phyloP scores from a whole-genome alignment of 2,797 vertebrate species.

The Sebastes diploproa region DNA sequence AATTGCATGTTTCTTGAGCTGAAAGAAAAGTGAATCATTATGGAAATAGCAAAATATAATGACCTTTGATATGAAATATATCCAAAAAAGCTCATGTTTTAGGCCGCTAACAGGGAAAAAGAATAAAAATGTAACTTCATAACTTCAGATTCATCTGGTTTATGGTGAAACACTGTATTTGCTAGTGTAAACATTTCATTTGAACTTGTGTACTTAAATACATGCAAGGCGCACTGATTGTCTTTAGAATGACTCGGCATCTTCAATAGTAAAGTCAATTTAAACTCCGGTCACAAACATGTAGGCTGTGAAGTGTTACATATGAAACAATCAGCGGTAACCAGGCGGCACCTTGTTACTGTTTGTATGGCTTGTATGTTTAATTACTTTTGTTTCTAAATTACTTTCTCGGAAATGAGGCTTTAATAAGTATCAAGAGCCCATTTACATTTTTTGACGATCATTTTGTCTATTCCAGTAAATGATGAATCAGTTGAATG shows the following conservation, averaged over 20 bases:
- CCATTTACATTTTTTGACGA: background rate
- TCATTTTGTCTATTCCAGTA: background rate
- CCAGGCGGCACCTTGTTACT: background rate
- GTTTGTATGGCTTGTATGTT: background rate
- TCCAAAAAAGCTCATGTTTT: background rate
- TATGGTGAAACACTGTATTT: background rate
- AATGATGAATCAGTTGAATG: constrained; percentile 1
- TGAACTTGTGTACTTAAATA: background rate
- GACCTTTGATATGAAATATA: background rate
- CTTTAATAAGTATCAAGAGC: background rate
- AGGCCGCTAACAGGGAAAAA: background rate
- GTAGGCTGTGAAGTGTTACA: background rate
- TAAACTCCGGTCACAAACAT: background rate
- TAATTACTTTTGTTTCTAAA: background rate
- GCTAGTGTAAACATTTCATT: background rate
- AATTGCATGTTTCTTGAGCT: background rate
- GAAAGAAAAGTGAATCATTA: background rate
- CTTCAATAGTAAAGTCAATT: background rate
- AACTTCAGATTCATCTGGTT: background rate
- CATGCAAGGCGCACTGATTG: background rate
- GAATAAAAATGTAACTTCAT: background rate
- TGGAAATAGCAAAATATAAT: background rate
- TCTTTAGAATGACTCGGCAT: background rate
- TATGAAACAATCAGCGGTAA: background rate
- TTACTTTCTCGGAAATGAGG: background rate